Percentiles rank a stretch among this genome's conserved stretches.
phyloP scores from a whole-genome alignment of 2,797 vertebrate species.

The Heteromormyrus szaboi region DNA sequence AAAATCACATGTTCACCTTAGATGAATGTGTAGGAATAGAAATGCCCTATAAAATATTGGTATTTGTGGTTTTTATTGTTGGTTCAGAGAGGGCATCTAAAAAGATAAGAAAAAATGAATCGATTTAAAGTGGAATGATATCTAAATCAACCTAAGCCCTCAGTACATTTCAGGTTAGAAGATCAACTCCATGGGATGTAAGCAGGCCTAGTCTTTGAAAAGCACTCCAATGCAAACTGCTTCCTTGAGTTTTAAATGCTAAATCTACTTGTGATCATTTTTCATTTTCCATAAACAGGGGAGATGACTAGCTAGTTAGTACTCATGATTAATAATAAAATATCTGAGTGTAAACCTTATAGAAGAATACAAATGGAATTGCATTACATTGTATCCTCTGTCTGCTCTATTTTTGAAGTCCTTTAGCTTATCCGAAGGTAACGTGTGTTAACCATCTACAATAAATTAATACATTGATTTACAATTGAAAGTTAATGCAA shows the following conservation, averaged over 20 bases:
- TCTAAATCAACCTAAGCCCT: not conserved
- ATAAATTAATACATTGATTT: not conserved
- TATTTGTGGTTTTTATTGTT: not conserved
- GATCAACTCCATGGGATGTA: not conserved
- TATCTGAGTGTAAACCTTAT: not conserved
- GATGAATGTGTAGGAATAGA: not conserved
- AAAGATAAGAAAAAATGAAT: not conserved
- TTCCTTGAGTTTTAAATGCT: not conserved
- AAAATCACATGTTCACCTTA: not conserved
- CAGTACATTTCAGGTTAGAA: not conserved
- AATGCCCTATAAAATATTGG: not conserved
- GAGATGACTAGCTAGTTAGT: not conserved
- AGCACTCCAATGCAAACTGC: not conserved
- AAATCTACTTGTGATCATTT: not conserved
- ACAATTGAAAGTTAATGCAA: not conserved
- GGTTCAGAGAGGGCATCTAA: not conserved
- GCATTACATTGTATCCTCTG: not conserved
- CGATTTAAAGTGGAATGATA: not conserved
- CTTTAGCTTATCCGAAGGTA: not conserved
- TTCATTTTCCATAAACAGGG: not conserved
- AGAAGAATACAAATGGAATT: not conserved
- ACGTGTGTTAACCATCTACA: not conserved
- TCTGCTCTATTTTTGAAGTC: not conserved
- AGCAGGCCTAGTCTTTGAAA: not conserved
- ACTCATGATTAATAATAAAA: constrained; percentile 2